A percentile compares a stretch with the other conserved stretches of the same genome.
Evolutionary conservation across 2,888 invertebrate genomes (phyloP).

Genomic region (Rhaphigaster nebulosa): DNA sequence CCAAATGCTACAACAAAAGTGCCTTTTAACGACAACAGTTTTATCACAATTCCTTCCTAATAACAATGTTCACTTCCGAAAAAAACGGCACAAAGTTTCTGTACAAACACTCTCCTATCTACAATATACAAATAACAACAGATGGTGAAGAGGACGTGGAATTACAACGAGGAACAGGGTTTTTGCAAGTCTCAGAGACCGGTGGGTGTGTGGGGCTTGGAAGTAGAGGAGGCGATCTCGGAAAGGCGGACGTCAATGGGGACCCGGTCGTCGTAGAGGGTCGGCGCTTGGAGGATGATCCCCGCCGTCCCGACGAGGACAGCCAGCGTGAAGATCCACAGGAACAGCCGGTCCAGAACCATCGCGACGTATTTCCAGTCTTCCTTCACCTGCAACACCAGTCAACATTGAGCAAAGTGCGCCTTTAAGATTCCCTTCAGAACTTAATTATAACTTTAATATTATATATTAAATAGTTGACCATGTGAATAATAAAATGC

Average conservation of each 20-base stretch:
- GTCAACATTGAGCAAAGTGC: neutral
- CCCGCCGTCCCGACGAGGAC: constrained; percentile 94
- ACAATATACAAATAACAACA: constrained; percentile 27
- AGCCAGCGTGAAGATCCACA: constrained; percentile 97
- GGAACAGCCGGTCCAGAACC: constrained; percentile 95
- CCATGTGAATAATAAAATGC: too few species aligned
- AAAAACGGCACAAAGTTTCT: constrained; percentile 4
- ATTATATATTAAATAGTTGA: too few species aligned
- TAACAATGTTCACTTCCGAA: constrained; percentile 4
- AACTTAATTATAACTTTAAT: neutral
- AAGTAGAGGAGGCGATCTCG: constrained; percentile 90
- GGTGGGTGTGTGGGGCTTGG: constrained; percentile 80
- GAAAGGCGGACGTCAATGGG: constrained; percentile 90
- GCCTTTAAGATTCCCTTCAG: neutral
- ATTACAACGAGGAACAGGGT: constrained; percentile 43
- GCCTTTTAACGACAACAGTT: neutral
- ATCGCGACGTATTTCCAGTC: constrained; percentile 99
- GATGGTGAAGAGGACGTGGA: neutral
- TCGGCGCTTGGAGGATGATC: constrained; percentile 94
- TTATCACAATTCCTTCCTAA: constrained; percentile 1
- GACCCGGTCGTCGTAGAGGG: constrained; percentile 90
- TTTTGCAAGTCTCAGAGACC: constrained; percentile 63
- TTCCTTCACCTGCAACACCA: constrained; percentile 82
- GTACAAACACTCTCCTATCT: constrained; percentile 11
- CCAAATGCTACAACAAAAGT: neutral